Percentiles rank a stretch among this genome's conserved stretches.
These are phyloP conservation scores for Chelidonichthys spinosus DNA, from an alignment of 2,797 vertebrate species.

Conservation along the genomic window DNA sequence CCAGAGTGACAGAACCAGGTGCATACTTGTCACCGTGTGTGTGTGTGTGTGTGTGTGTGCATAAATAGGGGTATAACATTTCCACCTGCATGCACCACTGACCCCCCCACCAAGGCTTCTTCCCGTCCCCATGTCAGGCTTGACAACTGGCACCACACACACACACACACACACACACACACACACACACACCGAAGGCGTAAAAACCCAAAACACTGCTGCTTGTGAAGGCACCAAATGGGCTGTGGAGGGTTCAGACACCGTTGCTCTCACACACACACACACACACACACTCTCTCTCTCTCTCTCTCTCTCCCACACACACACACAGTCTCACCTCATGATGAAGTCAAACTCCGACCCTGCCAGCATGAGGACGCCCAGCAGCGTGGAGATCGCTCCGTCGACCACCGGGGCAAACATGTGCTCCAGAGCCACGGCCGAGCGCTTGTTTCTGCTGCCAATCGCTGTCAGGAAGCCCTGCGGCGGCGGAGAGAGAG, in stretches of 20 bases:
- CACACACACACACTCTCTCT: neutral
- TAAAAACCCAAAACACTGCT: slow-evolving; percentile 55
- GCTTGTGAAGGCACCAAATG: slow-evolving; percentile 56
- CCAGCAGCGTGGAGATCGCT: slow-evolving; percentile 94
- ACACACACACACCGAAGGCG: slow-evolving; percentile 17
- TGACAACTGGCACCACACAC: slow-evolving; percentile 72
- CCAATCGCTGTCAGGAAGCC: slow-evolving; percentile 95
- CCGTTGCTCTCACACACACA: slow-evolving; percentile 4
- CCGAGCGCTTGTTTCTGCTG: slow-evolving; percentile 90
- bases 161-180: slow-evolving; percentile 34
- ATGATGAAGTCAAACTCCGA: slow-evolving; percentile 99
- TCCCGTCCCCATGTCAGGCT: slow-evolving; percentile 48
- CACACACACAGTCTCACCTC: slow-evolving; percentile 84
- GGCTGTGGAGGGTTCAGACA: slow-evolving; percentile 14
- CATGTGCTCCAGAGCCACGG: slow-evolving; percentile 91
- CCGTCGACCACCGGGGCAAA: slow-evolving; percentile 98
- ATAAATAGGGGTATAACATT: slow-evolving; percentile 72
- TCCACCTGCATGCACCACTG: slow-evolving; percentile 77
- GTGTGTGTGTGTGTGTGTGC: slow-evolving; percentile 46
- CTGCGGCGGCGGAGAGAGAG: slow-evolving; percentile 73
- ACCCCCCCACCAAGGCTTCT: slow-evolving; percentile 57
- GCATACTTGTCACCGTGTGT: slow-evolving; percentile 63
- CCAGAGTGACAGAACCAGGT: slow-evolving; percentile 79
- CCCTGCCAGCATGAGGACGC: slow-evolving; percentile 96
- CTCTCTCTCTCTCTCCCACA: neutral